Evolutionary conservation across 2,113 vertebrate species (phyloP).

Genomic region (Paradoxurus hermaphroditus): DNA sequence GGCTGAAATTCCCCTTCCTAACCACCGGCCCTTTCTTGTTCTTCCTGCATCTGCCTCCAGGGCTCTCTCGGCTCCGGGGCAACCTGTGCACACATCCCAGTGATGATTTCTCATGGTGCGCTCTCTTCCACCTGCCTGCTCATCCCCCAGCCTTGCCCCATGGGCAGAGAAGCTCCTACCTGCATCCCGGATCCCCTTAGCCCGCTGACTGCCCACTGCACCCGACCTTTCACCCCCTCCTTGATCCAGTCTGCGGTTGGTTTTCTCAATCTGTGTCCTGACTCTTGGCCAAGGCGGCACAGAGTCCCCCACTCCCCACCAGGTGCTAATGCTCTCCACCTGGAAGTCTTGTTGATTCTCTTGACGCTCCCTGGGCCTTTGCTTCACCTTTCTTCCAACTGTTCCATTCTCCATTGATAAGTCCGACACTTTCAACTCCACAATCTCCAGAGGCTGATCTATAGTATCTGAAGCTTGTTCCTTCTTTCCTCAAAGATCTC

Average conservation of each 20-base stretch:
- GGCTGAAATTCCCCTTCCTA: not conserved
- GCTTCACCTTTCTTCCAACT: not conserved
- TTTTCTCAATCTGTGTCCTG: not conserved
- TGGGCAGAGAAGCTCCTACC: not conserved
- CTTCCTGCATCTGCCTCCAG: not conserved
- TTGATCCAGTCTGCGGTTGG: not conserved
- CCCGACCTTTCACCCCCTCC: not conserved
- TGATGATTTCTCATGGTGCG: rapidly evolving
- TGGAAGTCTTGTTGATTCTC: rapidly evolving
- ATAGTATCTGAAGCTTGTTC: not conserved
- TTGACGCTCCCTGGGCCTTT: not conserved
- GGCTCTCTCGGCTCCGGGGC: no score
- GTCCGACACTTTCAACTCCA: not conserved
- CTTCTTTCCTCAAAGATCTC: not conserved
- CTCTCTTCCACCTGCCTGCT: not conserved
- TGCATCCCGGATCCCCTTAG: not conserved
- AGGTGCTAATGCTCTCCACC: no score
- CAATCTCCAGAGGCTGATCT: not conserved
- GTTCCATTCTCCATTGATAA: not conserved
- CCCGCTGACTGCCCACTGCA: no score
- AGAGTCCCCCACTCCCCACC: not conserved
- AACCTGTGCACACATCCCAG: not conserved
- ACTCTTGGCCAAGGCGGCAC: not conserved
- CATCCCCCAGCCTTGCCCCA: rapidly evolving
- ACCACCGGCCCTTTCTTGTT: no score